Evolutionary conservation across 2,113 vertebrate genomes (phyloP).

Genomic region (Tenrec ecaudatus): DNA sequence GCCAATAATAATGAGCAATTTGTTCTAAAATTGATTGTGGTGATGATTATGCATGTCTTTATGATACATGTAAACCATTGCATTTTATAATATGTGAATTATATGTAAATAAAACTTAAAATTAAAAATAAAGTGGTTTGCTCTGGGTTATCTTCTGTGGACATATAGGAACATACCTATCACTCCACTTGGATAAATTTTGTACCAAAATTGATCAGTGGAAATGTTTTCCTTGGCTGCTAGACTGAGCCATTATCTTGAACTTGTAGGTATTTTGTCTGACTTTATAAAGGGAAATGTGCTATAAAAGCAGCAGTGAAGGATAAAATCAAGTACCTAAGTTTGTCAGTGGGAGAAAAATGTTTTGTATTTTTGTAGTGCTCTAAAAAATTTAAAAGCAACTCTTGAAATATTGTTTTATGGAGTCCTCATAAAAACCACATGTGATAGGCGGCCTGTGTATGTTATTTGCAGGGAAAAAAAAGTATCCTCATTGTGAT

Average conservation of each 20-base stretch:
- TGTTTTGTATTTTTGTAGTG: not conserved
- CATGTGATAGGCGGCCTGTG: not conserved
- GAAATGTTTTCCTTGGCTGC: not conserved
- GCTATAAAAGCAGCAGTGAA: constrained; percentile 1
- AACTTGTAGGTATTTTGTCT: constrained; percentile 6
- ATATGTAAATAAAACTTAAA: no score
- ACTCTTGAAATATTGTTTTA: constrained; percentile 5
- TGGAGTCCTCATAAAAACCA: not conserved
- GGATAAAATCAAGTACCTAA: constrained; percentile 32
- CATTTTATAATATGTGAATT: no score
- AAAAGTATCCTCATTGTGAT: not conserved
- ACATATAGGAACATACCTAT: not conserved
- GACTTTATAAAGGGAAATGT: constrained; percentile 32
- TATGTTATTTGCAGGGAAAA: not conserved
- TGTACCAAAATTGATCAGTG: not conserved
- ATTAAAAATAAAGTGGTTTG: not conserved
- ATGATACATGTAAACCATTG: no score
- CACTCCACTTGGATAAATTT: constrained; percentile 4
- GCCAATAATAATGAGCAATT: no score
- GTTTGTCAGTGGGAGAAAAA: constrained; percentile 33
- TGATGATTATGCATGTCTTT: no score
- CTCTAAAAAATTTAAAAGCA: constrained; percentile 20
- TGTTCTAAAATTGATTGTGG: no score
- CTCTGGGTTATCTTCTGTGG: constrained; percentile 11
- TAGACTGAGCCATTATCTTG: not conserved